phyloP scores from a whole-genome alignment of 1,140 invertebrate genomes.

The Helicoverpa armigera region DNA sequence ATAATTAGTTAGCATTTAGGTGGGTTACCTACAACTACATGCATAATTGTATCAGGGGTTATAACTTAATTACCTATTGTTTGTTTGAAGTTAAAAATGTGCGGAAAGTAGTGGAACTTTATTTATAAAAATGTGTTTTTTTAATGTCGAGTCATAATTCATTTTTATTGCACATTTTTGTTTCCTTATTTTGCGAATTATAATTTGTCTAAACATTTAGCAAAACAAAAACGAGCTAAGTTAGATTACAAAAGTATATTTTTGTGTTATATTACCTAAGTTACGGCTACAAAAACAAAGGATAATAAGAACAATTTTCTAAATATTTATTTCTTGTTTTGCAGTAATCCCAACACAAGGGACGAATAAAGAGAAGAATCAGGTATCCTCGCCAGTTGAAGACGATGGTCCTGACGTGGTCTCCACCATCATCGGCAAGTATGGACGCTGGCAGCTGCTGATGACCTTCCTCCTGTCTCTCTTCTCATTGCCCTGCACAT shows the following conservation, averaged over 20 bases:
- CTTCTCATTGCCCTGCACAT: conserved; percentile 92
- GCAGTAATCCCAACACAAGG: conserved; percentile 79
- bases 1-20: background rate
- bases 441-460: conserved; percentile 91
- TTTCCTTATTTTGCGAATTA: too few relatives aligned
- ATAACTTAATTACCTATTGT: background rate
- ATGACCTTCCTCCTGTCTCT: conserved; percentile 90
- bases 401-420: conserved; percentile 89
- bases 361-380: conserved; percentile 68
- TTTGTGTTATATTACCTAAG: too few relatives aligned
- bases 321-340: conserved; percentile 54
- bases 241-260: too few relatives aligned
- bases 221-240: too few relatives aligned
- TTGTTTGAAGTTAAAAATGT: background rate
- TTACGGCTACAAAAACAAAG: too few relatives aligned
- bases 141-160: too few relatives aligned
- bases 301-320: background rate
- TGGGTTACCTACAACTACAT: background rate
- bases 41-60: background rate
- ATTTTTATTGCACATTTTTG: too few relatives aligned
- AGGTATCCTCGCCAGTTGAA: conserved; percentile 57
- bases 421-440: conserved; percentile 90
- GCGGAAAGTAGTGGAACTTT: background rate
- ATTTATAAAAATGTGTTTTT: too few relatives aligned
- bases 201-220: too few relatives aligned